Evolutionary conservation across 2,888 invertebrate species (phyloP), one percentile per base, ranked within the genome.

Genomic region (Pachycephus smyrnensis): DNA sequence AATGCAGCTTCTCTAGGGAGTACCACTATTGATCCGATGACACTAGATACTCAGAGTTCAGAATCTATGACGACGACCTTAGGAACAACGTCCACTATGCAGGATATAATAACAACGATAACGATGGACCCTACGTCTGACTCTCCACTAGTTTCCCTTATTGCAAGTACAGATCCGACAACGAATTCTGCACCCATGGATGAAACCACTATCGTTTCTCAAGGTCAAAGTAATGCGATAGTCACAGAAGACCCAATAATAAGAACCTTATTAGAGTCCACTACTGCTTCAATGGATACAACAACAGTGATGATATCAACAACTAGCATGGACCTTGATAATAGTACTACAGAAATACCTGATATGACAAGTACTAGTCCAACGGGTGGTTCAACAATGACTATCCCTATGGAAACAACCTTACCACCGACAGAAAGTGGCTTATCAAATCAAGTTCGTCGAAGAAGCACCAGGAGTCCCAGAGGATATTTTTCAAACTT

Each of bases 391-490:
- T 73, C 90, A 80, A 87, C 89, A 11, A 89, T 90, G 6, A 87
- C 92, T 90, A 74, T 92, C 77, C 90, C 91, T 68, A 92, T 93
- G 81, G 93, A 93, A 74, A 89, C 91, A 33, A 75, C 33, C n/a
- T 23, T 76, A 31, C 79, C 75, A 71, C 75, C 55, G 36, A 80
- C 78, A 36, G 79, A 81, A 68, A 82, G 79, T 74, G 76, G 80
- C 69, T 35, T n/a, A 9, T 82, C 82, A 74, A 86, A 83, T 76
- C 78, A 81, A 12, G 76, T 83, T 73, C 84, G 84, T n/a, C 86
- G 84, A 76, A 85, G 89, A 33, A 86, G 84, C 33, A 77, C 81
- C 12, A 84, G 86, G 40, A 83, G 83, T 75, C 84, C 83, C 1
- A 81, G 83, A 69, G 86, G 86, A 81, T 87, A 88, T 79, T 89